These are phyloP conservation scores for Pachycephus smyrnensis DNA, from an alignment of 2,888 invertebrate genomes.

Conservation along the genomic window DNA sequence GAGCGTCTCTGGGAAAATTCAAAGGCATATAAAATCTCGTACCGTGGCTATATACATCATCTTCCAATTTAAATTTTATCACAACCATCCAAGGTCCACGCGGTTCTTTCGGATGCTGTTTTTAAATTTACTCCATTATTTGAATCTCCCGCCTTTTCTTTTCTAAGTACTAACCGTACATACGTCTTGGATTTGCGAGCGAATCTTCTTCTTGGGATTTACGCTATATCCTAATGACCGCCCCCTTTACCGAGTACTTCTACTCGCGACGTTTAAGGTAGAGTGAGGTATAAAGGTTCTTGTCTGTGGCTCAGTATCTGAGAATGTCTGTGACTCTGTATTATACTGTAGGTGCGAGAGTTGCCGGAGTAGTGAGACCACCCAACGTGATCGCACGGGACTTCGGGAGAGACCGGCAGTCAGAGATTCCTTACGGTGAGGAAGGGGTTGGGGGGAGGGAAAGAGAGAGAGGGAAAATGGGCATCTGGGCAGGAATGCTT, in stretches of 20 bases:
- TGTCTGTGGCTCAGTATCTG: neutral
- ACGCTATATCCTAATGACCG: neutral
- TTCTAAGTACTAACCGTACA: neutral
- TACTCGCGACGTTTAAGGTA: neutral
- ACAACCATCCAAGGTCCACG: neutral
- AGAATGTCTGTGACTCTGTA: neutral
- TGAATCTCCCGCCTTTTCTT: neutral
- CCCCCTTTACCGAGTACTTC: neutral
- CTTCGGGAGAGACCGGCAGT: slow-evolving; percentile 38
- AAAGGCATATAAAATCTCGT: neutral
- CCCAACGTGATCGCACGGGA: slow-evolving; percentile 66
- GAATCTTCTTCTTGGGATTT: neutral
- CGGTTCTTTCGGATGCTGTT: neutral
- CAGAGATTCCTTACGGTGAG: slow-evolving; percentile 20
- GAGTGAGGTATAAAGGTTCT: neutral
- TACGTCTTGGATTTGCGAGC: neutral
- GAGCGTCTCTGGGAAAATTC: neutral
- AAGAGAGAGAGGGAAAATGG: slow-evolving; percentile 31
- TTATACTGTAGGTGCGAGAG: neutral
- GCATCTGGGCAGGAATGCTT: slow-evolving; percentile 60
- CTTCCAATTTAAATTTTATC: neutral
- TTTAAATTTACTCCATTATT: neutral
- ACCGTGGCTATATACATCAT: neutral
- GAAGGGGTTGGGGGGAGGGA: slow-evolving; percentile 13
- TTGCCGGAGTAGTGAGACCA: slow-evolving; percentile 62